Evolutionary conservation across 1,140 invertebrate species (phyloP).

Genomic region (Schlechtendalia chinensis): DNA sequence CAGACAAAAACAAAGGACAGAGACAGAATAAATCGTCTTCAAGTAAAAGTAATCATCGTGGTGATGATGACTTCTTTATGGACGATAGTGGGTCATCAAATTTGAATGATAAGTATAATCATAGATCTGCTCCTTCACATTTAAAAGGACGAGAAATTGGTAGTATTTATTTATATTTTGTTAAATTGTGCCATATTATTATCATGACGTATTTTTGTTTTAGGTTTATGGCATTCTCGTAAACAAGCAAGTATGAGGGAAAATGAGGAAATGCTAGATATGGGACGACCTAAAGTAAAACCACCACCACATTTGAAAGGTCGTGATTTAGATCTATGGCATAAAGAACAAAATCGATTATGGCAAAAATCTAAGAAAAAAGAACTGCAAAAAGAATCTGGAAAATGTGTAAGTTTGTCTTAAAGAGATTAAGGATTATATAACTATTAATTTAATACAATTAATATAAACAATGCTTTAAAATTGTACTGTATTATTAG

Average conservation of each 20-base stretch:
- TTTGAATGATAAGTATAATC: not conserved
- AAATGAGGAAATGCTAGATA: slow-evolving; percentile 30
- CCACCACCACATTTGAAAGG: slow-evolving; percentile 40
- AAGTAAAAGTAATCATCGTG: not conserved
- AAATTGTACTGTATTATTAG: not conserved
- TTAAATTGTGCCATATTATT: not conserved
- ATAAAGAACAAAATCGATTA: slow-evolving; percentile 43
- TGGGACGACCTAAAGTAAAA: slow-evolving; percentile 5
- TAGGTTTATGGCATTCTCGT: slow-evolving; percentile 33
- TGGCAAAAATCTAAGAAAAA: slow-evolving; percentile 38
- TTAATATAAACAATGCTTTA: no score
- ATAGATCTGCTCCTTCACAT: slow-evolving; percentile 17
- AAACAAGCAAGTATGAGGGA: slow-evolving; percentile 26
- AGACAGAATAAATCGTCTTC: slow-evolving; percentile 16
- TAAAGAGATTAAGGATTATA: not conserved
- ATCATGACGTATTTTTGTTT: not conserved
- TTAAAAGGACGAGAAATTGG: slow-evolving; percentile 40
- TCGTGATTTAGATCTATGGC: slow-evolving; percentile 33
- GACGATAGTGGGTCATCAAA: slow-evolving; percentile 1
- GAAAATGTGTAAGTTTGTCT: slow-evolving; percentile 27
- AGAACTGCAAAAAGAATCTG: slow-evolving; percentile 42
- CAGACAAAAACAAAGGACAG: slow-evolving; percentile 35
- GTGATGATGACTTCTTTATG: not conserved
- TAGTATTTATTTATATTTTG: not conserved
- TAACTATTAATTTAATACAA: no score